Evolutionary conservation across 2,797 vertebrate genomes (phyloP).

Genomic region (Enteromius paludinosus): DNA sequence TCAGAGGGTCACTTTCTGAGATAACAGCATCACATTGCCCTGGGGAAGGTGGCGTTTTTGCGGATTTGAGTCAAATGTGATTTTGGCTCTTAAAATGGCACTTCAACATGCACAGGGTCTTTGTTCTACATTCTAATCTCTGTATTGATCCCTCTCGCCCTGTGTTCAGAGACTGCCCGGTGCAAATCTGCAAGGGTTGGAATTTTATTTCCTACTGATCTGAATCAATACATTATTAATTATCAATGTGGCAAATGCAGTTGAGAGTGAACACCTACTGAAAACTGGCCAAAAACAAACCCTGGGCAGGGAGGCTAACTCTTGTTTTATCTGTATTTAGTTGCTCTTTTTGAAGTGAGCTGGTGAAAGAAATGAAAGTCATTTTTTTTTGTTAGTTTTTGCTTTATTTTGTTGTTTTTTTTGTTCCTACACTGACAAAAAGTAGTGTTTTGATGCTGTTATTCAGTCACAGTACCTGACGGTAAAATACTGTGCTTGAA

Average conservation of each 20-base stretch:
- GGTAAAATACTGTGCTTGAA: background rate
- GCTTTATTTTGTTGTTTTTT: background rate
- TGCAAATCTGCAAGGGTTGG: background rate
- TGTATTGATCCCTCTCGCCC: background rate
- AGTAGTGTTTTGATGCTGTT: too few relatives aligned
- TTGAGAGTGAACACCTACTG: background rate
- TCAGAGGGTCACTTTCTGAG: conserved; percentile 43
- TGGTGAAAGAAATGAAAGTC: background rate
- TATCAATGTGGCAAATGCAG: background rate
- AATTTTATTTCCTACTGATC: conserved; percentile 13
- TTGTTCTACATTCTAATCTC: conserved; percentile 13
- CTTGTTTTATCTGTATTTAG: background rate
- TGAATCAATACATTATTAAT: conserved; percentile 26
- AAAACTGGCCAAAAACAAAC: background rate
- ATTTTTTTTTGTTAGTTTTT: too few relatives aligned
- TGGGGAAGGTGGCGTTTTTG: conserved; percentile 16
- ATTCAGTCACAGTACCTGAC: background rate
- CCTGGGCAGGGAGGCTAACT: background rate
- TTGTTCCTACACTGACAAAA: background rate
- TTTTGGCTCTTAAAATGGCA: conserved; percentile 35
- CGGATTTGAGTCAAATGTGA: conserved; percentile 25
- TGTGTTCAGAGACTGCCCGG: background rate
- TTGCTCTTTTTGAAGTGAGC: background rate
- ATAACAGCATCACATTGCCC: conserved; percentile 36
- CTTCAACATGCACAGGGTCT: conserved; percentile 1